phyloP scores from a whole-genome alignment of 2,113 vertebrate genomes.

The Micronisus gabar region DNA sequence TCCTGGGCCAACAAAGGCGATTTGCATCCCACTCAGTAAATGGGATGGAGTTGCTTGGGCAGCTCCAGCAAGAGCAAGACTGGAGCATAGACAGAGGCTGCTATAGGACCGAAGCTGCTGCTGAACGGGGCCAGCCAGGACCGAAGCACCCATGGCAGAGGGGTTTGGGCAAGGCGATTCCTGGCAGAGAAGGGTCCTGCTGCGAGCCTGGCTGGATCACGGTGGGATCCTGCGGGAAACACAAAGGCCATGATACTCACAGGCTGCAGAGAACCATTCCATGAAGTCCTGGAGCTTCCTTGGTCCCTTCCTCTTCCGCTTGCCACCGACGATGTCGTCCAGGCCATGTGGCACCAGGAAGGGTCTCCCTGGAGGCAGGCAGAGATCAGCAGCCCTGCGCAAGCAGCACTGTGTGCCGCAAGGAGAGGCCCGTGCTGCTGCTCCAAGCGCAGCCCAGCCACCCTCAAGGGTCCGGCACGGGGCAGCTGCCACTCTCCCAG shows the following conservation, averaged over 20 bases:
- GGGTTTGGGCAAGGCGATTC: neutral
- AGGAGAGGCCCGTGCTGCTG: rapidly evolving
- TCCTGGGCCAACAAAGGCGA: rapidly evolving
- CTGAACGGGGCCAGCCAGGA: rapidly evolving
- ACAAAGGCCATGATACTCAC: constrained; percentile 59
- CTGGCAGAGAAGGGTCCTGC: neutral
- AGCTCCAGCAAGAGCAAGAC: neutral
- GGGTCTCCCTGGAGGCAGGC: constrained; percentile 72
- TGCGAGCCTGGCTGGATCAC: rapidly evolving
- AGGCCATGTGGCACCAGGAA: constrained; percentile 76
- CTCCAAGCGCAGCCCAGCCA: too few species aligned
- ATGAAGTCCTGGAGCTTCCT: constrained; percentile 80
- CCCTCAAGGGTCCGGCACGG: rapidly evolving
- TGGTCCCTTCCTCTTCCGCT: constrained; percentile 77
- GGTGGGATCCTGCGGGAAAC: rapidly evolving
- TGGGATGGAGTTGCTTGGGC: neutral
- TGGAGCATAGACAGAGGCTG: neutral
- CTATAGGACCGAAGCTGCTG: rapidly evolving
- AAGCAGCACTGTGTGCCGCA: neutral
- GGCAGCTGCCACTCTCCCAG: too few species aligned
- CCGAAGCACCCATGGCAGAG: rapidly evolving
- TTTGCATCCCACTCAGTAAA: rapidly evolving
- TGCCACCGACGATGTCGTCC: constrained; percentile 69
- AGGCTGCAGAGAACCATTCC: constrained; percentile 79
- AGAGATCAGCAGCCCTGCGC: neutral